phyloP scores from a whole-genome alignment of 1,140 invertebrate species.

The Ceratina australensis region DNA sequence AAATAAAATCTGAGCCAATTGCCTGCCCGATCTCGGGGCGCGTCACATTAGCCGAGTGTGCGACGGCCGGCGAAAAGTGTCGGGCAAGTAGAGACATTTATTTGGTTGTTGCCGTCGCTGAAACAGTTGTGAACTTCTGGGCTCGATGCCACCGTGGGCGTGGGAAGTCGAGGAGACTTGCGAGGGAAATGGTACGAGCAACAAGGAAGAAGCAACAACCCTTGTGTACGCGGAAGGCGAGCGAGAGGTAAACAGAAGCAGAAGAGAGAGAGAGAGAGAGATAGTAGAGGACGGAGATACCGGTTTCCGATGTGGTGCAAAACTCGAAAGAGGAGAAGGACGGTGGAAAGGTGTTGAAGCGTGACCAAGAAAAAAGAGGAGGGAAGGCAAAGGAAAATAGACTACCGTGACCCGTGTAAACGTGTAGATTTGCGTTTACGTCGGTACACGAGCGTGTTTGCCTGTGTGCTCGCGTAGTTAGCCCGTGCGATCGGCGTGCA shows the following conservation, averaged over 20 bases:
- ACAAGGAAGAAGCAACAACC: slow-evolving; percentile 28
- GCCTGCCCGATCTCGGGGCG: slow-evolving; percentile 57
- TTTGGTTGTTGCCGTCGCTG: slow-evolving; percentile 59
- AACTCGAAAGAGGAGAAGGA: slow-evolving; percentile 54
- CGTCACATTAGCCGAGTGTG: slow-evolving; percentile 58
- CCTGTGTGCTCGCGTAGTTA: neutral
- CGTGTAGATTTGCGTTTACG: slow-evolving; percentile 43
- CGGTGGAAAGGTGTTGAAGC: slow-evolving; percentile 58
- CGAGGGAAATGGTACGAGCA: slow-evolving; percentile 31
- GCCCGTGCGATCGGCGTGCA: slow-evolving; percentile 41
- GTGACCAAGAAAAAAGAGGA: slow-evolving; percentile 57
- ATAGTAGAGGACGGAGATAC: slow-evolving; percentile 51
- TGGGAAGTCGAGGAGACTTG: slow-evolving; percentile 18
- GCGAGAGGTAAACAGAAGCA: slow-evolving; percentile 9
- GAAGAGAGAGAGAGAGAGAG: slow-evolving; percentile 33
- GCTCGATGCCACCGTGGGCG: slow-evolving; percentile 9
- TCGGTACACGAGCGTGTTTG: neutral
- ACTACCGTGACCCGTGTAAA: slow-evolving; percentile 29
- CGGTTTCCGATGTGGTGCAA: slow-evolving; percentile 51
- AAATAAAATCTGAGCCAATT: slow-evolving; percentile 54
- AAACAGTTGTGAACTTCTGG: slow-evolving; percentile 60
- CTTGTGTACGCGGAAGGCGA: neutral
- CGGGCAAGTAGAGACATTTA: slow-evolving; percentile 66
- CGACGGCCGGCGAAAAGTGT: slow-evolving; percentile 49
- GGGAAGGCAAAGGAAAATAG: slow-evolving; percentile 57